A percentile compares a stretch with the other conserved stretches of the same genome.
These are phyloP conservation scores for Sicus ferrugineus DNA, from an alignment of 2,888 invertebrate species.

Conservation along the genomic window DNA sequence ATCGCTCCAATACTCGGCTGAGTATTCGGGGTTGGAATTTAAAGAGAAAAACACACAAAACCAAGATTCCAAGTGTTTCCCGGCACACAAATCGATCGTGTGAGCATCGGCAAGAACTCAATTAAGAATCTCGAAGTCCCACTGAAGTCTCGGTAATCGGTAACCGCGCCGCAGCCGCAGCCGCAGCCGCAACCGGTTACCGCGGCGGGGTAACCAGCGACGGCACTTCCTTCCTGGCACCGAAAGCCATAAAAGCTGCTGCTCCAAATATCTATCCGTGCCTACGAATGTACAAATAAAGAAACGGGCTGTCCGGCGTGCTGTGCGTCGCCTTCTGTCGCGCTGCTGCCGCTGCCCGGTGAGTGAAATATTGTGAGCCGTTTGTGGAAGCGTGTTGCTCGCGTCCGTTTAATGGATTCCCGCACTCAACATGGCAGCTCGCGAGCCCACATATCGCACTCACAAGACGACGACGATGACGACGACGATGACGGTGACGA, in stretches of 20 bases:
- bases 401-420: slow-evolving; percentile 32
- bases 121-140: too few species aligned
- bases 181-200: too few species aligned
- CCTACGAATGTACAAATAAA: background rate
- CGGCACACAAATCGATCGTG: too few species aligned
- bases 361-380: slow-evolving; percentile 32
- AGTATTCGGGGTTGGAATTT: too few species aligned
- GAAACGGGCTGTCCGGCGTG: background rate
- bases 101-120: too few species aligned
- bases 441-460: slow-evolving; percentile 11
- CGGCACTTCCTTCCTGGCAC: background rate
- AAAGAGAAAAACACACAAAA: too few species aligned
- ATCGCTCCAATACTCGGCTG: too few species aligned
- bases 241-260: background rate
- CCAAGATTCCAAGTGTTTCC: too few species aligned
- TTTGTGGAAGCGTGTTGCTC: slow-evolving; percentile 25
- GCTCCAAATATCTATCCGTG: background rate
- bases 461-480: background rate
- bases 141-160: too few species aligned
- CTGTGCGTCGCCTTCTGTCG: background rate
- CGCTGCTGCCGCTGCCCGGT: slow-evolving; percentile 3
- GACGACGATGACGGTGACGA: background rate
- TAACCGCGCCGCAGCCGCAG: background rate
- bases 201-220: too few species aligned
- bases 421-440: slow-evolving; percentile 10